Conservation (phyloP, 2,797 vertebrate species). For the Picus viridis region DNA sequence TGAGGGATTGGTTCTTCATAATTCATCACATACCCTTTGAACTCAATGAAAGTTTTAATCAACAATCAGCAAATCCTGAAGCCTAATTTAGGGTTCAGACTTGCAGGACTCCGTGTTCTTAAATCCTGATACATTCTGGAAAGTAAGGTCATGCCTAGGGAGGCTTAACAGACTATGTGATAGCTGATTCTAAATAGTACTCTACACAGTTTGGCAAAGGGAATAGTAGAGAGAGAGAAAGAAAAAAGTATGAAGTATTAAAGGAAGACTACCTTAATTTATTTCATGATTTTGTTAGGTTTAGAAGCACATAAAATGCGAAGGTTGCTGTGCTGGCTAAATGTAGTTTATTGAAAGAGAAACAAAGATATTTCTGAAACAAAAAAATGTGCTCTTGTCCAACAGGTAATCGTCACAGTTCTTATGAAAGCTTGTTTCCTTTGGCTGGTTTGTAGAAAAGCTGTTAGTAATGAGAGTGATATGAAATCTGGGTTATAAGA, state of each 20-base stretch:
- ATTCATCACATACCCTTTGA: neutral
- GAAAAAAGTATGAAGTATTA: neutral
- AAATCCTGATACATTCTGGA: neutral
- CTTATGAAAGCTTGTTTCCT: constrained; percentile 13
- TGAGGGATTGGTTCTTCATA: neutral
- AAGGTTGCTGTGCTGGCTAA: neutral
- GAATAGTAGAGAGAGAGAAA: neutral
- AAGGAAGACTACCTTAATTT: neutral
- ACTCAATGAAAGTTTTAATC: neutral
- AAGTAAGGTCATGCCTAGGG: neutral
- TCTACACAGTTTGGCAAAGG: neutral
- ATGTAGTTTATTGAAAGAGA: neutral
- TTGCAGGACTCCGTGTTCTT: neutral
- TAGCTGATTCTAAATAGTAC: neutral
- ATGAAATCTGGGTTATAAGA: neutral
- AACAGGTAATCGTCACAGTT: constrained; percentile 4
- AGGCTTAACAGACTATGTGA: neutral
- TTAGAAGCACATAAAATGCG: constrained; percentile 13
- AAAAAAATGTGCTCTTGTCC: neutral
- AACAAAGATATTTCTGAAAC: constrained; percentile 10
- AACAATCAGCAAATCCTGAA: neutral
- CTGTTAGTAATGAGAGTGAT: constrained; percentile 2
- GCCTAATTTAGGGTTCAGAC: neutral
- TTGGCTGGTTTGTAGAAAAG: constrained; percentile 19
- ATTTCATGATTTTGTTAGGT: neutral